A percentile compares a stretch with the other conserved stretches of the same genome.
These are phyloP conservation scores for Nerophis lumbriciformis DNA, from an alignment of 2,113 vertebrate species.

Conservation along the genomic window DNA sequence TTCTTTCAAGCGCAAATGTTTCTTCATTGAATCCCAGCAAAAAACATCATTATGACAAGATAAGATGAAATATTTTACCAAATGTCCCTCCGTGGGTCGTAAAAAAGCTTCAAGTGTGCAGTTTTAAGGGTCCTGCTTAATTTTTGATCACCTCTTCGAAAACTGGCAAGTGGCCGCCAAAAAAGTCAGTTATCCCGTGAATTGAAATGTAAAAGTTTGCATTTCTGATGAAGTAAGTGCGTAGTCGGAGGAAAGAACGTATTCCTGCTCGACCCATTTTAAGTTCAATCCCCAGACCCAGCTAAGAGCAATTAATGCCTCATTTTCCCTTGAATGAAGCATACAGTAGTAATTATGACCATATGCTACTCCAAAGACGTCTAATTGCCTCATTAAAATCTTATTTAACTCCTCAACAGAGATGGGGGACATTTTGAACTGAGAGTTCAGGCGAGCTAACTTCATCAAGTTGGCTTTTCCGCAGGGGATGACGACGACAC, in stretches of 20 bases:
- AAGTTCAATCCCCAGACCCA: conserved; percentile 52
- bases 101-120: neutral
- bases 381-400: conserved; percentile 74
- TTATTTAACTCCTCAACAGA: conserved; percentile 65
- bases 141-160: neutral
- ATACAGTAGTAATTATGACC: conserved; percentile 64
- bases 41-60: neutral
- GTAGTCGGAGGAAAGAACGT: conserved; percentile 25
- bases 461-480: conserved; percentile 50
- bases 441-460: conserved; percentile 46
- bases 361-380: conserved; percentile 68
- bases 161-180: neutral
- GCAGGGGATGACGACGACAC: conserved; percentile 40
- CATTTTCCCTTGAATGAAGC: conserved; percentile 60
- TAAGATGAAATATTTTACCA: neutral
- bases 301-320: conserved; percentile 67
- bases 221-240: conserved; percentile 37
- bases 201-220: conserved; percentile 28
- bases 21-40: neutral
- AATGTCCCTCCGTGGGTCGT: neutral
- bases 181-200: neutral
- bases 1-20: neutral
- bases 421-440: conserved; percentile 61
- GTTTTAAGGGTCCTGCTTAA: neutral
- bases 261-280: conserved; percentile 38